Conservation (phyloP, 2,888 invertebrate genomes). For the Ophonus ardosiacus region DNA sequence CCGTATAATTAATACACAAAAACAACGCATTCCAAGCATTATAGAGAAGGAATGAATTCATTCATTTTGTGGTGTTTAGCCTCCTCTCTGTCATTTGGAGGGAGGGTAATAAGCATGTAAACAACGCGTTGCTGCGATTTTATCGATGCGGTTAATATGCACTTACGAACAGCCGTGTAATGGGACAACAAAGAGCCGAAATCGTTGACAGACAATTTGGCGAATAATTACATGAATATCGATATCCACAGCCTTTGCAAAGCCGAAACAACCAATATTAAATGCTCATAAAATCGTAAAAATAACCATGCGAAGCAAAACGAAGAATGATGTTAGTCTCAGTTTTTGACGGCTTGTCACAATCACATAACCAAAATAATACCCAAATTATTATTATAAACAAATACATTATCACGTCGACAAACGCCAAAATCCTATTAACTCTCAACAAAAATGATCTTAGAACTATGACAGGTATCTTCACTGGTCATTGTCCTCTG, state of each 20-base stretch:
- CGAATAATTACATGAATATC: slow-evolving; percentile 27
- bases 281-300: slow-evolving; percentile 17
- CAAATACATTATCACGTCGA: no score
- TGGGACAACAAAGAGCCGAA: slow-evolving; percentile 22
- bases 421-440: no score
- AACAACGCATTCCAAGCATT: neutral
- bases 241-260: neutral
- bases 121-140: neutral
- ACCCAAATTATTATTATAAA: no score
- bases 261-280: slow-evolving; percentile 18
- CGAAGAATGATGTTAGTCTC: neutral
- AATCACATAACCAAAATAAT: neutral
- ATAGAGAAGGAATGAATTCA: neutral
- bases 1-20: slow-evolving; percentile 17
- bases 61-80: neutral
- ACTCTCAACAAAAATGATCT: no score
- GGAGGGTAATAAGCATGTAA: slow-evolving; percentile 11
- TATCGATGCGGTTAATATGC: slow-evolving; percentile 23
- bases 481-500: no score
- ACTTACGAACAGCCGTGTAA: slow-evolving; percentile 22
- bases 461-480: no score
- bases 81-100: neutral
- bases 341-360: neutral
- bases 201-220: slow-evolving; percentile 44
- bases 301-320: neutral